Percentiles rank a stretch among this genome's conserved stretches.
Evolutionary conservation across 2,888 invertebrate species (phyloP).

Genomic region (Catotricha subobsoleta): DNA sequence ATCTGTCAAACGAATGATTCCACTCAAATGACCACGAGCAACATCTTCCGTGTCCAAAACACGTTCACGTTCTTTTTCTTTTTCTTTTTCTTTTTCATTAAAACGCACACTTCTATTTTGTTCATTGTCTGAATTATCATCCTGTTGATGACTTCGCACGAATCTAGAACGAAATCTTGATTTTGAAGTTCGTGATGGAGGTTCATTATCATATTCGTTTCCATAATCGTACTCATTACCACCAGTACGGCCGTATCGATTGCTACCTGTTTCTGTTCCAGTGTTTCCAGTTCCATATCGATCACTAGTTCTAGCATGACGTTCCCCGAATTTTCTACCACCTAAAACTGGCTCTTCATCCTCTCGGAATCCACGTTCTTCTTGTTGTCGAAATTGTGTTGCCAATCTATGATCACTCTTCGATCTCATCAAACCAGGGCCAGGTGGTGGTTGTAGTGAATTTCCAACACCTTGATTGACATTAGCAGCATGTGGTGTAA

Average conservation of each 20-base stretch:
- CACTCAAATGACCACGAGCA: slow-evolving; percentile 68
- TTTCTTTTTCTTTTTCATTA: slow-evolving; percentile 36
- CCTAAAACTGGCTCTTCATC: slow-evolving; percentile 52
- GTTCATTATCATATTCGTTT: slow-evolving; percentile 47
- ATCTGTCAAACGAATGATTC: slow-evolving; percentile 71
- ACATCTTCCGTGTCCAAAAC: slow-evolving; percentile 82
- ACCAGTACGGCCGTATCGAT: slow-evolving; percentile 14
- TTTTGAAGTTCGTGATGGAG: slow-evolving; percentile 38
- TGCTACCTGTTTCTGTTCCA: neutral
- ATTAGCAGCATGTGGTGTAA: slow-evolving; percentile 39
- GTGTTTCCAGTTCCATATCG: slow-evolving; percentile 21
- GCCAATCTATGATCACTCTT: slow-evolving; percentile 87
- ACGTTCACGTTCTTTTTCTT: slow-evolving; percentile 48
- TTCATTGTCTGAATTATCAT: slow-evolving; percentile 61
- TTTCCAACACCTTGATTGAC: slow-evolving; percentile 31
- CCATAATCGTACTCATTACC: slow-evolving; percentile 37
- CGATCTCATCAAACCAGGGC: slow-evolving; percentile 71
- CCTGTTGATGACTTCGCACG: slow-evolving; percentile 46
- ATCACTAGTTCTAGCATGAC: slow-evolving; percentile 29
- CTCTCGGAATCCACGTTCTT: slow-evolving; percentile 42
- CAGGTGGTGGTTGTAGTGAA: slow-evolving; percentile 40
- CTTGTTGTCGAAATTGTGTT: slow-evolving; percentile 71
- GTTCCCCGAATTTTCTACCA: slow-evolving; percentile 63
- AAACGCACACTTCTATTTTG: slow-evolving; percentile 45
- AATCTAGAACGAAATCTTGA: slow-evolving; percentile 54